A percentile compares a stretch with the other conserved stretches of the same genome.
phyloP scores from a whole-genome alignment of 2,797 vertebrate species.

The Vireo griseus region DNA sequence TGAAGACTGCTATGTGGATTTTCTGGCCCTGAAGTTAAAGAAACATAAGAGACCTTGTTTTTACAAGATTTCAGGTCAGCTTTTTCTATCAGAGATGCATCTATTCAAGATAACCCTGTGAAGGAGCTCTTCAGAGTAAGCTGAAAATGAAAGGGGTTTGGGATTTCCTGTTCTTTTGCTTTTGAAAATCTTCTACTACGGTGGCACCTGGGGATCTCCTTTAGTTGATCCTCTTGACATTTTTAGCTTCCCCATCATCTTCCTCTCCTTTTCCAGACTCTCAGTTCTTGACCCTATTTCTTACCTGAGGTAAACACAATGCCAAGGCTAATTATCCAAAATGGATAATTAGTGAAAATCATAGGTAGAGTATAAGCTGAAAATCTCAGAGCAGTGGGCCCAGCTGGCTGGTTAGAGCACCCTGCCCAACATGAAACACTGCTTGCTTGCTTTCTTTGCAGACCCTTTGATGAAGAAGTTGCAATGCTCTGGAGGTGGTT shows the following conservation, averaged over 20 bases:
- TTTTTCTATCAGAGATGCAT: not conserved
- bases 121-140: not conserved
- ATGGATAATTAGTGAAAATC: not conserved
- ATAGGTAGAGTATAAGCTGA: not conserved
- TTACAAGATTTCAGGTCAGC: conserved; percentile 4
- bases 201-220: not conserved
- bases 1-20: not conserved
- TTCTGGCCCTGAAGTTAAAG: conserved; percentile 28
- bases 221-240: not conserved
- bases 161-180: not conserved
- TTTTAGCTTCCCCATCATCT: not conserved
- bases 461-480: not conserved
- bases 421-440: not conserved
- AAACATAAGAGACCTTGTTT: not conserved
- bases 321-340: not conserved
- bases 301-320: not conserved
- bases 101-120: not conserved
- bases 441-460: not conserved
- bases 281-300: not conserved
- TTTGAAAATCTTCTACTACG: not conserved
- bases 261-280: not conserved
- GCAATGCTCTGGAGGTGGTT: not conserved
- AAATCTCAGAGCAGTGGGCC: not conserved
- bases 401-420: not conserved
- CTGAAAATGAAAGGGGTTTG: not conserved